A percentile compares a stretch with the other conserved stretches of the same genome.
phyloP scores from a whole-genome alignment of 2,888 invertebrate genomes.

The Agonopterix heracliana region DNA sequence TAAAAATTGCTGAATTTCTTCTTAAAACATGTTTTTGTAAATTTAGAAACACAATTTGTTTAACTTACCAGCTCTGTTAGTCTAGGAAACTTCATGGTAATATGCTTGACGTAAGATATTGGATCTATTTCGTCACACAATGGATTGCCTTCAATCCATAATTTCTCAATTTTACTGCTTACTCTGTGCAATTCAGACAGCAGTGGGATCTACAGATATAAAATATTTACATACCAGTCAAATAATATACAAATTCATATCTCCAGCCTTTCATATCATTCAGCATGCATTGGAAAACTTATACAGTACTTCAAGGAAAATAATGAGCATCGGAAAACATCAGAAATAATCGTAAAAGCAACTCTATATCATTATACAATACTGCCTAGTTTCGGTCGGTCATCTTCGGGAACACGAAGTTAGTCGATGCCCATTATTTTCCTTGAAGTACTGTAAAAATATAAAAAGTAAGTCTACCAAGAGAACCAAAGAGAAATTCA shows the following conservation, averaged over 20 bases:
- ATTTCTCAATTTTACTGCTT: constrained; percentile 59
- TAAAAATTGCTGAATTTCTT: too few species aligned
- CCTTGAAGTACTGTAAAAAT: too few species aligned
- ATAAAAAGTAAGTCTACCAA: too few species aligned
- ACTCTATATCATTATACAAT: too few species aligned
- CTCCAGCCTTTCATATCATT: not conserved
- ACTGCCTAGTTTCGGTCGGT: too few species aligned
- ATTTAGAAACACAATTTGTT: not conserved
- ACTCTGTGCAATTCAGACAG: constrained; percentile 46
- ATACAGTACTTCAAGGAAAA: too few species aligned
- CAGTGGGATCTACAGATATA: constrained; percentile 39
- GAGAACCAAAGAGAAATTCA: too few species aligned
- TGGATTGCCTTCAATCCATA: constrained; percentile 66
- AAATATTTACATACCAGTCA: not conserved
- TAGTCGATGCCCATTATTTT: too few species aligned
- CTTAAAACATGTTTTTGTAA: too few species aligned
- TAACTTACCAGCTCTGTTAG: constrained; percentile 50
- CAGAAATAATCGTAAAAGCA: too few species aligned
- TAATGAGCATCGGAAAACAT: too few species aligned
- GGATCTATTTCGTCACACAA: constrained; percentile 50
- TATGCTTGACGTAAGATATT: constrained; percentile 44
- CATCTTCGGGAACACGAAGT: too few species aligned
- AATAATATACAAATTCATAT: not conserved
- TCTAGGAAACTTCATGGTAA: constrained; percentile 54
- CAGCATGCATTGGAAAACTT: not conserved